Conservation (phyloP, 2,797 vertebrate species). For the Microhierax caerulescens region DNA sequence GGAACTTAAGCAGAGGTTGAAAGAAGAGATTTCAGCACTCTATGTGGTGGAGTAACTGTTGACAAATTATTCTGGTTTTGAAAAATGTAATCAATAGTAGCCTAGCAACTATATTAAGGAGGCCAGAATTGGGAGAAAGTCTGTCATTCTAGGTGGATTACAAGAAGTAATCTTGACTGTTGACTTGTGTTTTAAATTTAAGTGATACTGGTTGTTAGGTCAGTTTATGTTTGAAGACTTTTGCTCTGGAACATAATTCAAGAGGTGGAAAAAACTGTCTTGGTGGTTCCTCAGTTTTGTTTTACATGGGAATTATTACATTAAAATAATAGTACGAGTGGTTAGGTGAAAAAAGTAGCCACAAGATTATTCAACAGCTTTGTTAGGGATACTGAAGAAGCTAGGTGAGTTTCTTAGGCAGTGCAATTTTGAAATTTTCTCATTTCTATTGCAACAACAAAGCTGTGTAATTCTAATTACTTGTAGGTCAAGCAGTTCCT, state of each 20-base stretch:
- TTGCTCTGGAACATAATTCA: background rate
- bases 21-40: background rate
- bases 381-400: slow-evolving; percentile 89
- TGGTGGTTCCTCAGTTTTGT: background rate
- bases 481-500: slow-evolving; percentile 90
- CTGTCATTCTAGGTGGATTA: background rate
- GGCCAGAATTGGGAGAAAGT: background rate
- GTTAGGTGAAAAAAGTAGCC: slow-evolving; percentile 78
- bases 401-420: slow-evolving; percentile 74
- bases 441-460: background rate
- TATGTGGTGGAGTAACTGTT: background rate
- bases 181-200: background rate
- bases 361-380: slow-evolving; percentile 86
- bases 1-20: fast-evolving
- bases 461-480: slow-evolving; percentile 12
- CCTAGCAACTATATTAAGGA: background rate
- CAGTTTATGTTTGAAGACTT: background rate
- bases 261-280: background rate
- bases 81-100: background rate
- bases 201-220: background rate
- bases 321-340: slow-evolving; percentile 45
- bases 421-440: background rate
- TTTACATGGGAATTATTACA: slow-evolving; percentile 18
- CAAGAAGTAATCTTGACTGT: background rate
- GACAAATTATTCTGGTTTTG: background rate